Base-by-base conservation (phyloP, 2,113 vertebrate genomes). In the Ivindomyrus marchei region DNA sequence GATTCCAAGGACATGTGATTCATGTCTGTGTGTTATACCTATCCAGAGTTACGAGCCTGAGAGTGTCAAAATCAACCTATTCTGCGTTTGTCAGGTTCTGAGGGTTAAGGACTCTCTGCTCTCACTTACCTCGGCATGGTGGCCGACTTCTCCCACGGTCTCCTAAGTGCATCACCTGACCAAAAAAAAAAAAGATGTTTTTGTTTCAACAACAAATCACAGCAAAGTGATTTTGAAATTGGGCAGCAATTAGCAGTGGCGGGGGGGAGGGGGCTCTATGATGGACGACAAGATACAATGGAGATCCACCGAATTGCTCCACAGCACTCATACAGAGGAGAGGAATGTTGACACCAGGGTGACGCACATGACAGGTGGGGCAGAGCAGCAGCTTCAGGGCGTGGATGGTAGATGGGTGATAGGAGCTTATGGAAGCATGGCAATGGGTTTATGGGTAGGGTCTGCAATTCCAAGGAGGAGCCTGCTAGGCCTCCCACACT, bases 131-230 rank as follows among this genome's bases (percentile, higher is more conserved):
- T 97, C 91, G 92, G 94, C 92, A 98, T 94, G 1, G 96, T 96
- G 58, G 97, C 93, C 0, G 96, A 92, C 91, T 97, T 97, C 92
- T 98, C 97, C 97, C 97, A 98, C 1, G 97, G 97, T 94, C 95
- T 97, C 92, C 95, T 97, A 27, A 96, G 50, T 1, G 96, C 85
- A 19, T 98, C 97, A 98, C 91, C 50, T 77, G 46, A 56, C 17
- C 1, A 36, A 1, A n/a, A 56, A 92, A 49, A 87, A 53, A 91
- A 10, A 91, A 77, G 4, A 46, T 27, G 11, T 13, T 5, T 17
- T n/a, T 27, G 39, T 56, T 80, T 45, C 70, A 88, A 49, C 46
- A 89, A 53, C n/a, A 36, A 39, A 39, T 53, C 31, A 36, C 49
- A 31, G 50, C 15, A 53, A 5, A n/a, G 17, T 39, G 27, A 36